Evolutionary conservation across 2,113 vertebrate species (phyloP).

Genomic region (Syngnathus typhle): DNA sequence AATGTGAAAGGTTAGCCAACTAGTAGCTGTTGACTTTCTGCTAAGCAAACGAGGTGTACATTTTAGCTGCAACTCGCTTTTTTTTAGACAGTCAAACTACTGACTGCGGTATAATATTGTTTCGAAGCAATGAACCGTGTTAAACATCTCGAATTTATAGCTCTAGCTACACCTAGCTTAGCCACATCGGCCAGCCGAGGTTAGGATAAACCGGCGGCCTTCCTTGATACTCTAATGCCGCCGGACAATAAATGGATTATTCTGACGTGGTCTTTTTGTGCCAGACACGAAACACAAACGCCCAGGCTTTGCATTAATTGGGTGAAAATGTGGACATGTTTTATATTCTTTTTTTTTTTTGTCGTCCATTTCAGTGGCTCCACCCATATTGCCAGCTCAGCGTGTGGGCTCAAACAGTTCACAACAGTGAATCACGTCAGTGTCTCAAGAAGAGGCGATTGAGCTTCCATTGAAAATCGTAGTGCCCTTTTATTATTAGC

Average conservation of each 20-base stretch:
- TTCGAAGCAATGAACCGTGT: not conserved
- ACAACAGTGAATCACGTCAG: slow-evolving; percentile 24
- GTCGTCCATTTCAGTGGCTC: slow-evolving; percentile 44
- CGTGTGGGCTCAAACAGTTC: slow-evolving; percentile 57
- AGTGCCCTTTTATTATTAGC: too few relatives aligned
- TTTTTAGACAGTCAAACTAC: not conserved
- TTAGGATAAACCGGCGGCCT: slow-evolving; percentile 19
- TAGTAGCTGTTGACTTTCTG: not conserved
- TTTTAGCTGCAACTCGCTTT: not conserved
- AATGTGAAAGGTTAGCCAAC: not conserved
- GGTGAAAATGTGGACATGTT: not conserved
- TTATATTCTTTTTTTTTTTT: slow-evolving; percentile 12
- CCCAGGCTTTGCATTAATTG: not conserved
- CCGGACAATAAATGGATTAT: not conserved
- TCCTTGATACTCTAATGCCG: not conserved
- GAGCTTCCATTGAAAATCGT: not conserved
- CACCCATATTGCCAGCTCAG: slow-evolving; percentile 74
- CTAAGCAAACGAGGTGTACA: not conserved
- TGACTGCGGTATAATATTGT: not conserved
- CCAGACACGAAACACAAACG: too few relatives aligned
- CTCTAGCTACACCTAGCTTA: slow-evolving; percentile 21
- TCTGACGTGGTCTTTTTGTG: rapidly evolving
- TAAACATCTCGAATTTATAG: slow-evolving; percentile 7
- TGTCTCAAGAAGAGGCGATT: not conserved
- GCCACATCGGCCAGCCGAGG: slow-evolving; percentile 58